phyloP scores from a whole-genome alignment of 2,888 invertebrate genomes.

The Protodeltote pygarga region DNA sequence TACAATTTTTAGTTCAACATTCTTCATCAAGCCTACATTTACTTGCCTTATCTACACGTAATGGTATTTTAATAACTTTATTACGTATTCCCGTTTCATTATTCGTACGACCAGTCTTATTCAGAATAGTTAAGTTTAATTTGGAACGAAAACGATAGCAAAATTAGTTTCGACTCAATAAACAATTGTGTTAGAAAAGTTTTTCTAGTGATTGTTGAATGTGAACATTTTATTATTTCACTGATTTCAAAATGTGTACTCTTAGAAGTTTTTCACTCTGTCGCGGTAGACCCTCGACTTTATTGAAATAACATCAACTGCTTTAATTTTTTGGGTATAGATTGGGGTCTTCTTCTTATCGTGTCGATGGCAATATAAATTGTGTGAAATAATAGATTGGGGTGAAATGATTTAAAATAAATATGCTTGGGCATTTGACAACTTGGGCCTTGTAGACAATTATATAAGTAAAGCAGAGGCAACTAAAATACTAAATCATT shows the following conservation, averaged over 20 bases:
- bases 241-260: slow-evolving; percentile 15
- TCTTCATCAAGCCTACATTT: slow-evolving; percentile 37
- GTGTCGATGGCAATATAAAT: no score
- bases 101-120: slow-evolving; percentile 68
- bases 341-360: no score
- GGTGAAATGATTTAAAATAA: no score
- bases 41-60: slow-evolving; percentile 45
- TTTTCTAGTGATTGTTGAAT: slow-evolving; percentile 23
- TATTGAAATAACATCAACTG: slow-evolving; percentile 29
- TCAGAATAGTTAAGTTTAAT: slow-evolving; percentile 53
- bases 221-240: slow-evolving; percentile 20
- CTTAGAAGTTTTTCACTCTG: slow-evolving; percentile 6
- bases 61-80: slow-evolving; percentile 50
- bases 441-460: no score
- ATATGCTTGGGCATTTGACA: no score
- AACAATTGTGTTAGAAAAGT: slow-evolving; percentile 39
- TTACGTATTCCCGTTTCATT: slow-evolving; percentile 70
- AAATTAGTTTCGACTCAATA: slow-evolving; percentile 49
- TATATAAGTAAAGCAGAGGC: no score
- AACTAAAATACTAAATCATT: no score
- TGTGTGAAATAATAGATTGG: no score
- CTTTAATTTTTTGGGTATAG: neutral
- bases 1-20: slow-evolving; percentile 34
- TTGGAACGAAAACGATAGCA: slow-evolving; percentile 48
- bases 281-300: slow-evolving; percentile 12